phyloP scores from a whole-genome alignment of 2,888 invertebrate species.

The Agrochola lota region DNA sequence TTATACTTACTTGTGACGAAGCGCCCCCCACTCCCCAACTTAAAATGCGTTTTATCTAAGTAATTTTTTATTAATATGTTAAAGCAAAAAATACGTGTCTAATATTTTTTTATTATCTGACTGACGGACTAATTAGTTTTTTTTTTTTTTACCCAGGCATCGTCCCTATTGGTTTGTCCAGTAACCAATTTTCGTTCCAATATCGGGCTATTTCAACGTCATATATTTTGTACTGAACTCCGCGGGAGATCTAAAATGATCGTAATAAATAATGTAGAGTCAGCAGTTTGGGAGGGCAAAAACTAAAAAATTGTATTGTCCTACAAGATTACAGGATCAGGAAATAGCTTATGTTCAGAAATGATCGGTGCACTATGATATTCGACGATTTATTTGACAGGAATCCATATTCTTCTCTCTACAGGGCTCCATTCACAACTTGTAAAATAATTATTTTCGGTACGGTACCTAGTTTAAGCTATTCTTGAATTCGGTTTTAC shows the following conservation, averaged over 20 bases:
- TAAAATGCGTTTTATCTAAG: too few relatives aligned
- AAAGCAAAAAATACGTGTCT: too few relatives aligned
- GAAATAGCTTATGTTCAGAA: slow-evolving; percentile 6
- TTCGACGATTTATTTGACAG: slow-evolving; percentile 19
- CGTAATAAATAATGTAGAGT: slow-evolving; percentile 50
- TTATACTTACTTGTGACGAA: too few relatives aligned
- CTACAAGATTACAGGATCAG: not conserved
- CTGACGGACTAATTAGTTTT: too few relatives aligned
- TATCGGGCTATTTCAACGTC: slow-evolving; percentile 44
- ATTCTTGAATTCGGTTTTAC: not conserved
- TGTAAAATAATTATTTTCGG: not conserved
- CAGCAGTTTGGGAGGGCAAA: slow-evolving; percentile 30
- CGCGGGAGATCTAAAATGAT: slow-evolving; percentile 49
- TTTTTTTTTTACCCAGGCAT: too few relatives aligned
- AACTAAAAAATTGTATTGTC: slow-evolving; percentile 16
- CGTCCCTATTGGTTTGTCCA: slow-evolving; percentile 16
- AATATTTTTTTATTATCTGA: too few relatives aligned
- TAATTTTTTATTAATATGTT: too few relatives aligned
- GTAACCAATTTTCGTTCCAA: slow-evolving; percentile 25
- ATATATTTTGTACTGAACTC: slow-evolving; percentile 49
- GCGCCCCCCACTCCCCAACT: too few relatives aligned
- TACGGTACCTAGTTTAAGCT: not conserved
- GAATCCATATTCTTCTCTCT: slow-evolving; percentile 9
- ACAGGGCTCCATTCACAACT: not conserved
- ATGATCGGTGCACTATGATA: not conserved